Percentiles rank a stretch among this genome's conserved stretches.
These are phyloP conservation scores for Myiozetetes cayanensis DNA, from an alignment of 2,113 vertebrate species.

Conservation along the genomic window DNA sequence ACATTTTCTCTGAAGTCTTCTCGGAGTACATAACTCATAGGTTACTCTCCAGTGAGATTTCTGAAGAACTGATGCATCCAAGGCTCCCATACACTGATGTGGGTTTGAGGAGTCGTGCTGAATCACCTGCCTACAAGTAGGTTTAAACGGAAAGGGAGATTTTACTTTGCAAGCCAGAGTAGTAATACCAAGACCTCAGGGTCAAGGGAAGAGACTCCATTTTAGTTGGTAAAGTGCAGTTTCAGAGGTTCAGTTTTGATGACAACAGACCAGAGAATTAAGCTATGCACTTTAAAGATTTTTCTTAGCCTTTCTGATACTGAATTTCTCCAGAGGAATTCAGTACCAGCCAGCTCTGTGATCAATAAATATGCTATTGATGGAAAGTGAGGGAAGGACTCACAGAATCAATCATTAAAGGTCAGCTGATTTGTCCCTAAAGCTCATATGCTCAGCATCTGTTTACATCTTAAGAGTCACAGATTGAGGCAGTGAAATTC, in stretches of 20 bases:
- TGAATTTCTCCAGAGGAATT: constrained; percentile 46
- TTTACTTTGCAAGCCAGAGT: not conserved
- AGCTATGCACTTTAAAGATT: constrained; percentile 45
- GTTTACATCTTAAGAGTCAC: constrained; percentile 3
- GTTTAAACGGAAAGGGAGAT: not conserved
- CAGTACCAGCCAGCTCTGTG: constrained; percentile 7
- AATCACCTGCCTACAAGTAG: not conserved
- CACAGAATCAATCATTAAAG: constrained; percentile 41
- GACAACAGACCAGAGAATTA: constrained; percentile 34
- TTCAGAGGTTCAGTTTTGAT: constrained; percentile 25
- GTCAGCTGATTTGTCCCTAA: constrained; percentile 40
- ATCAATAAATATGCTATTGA: constrained; percentile 61
- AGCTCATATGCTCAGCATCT: constrained; percentile 17
- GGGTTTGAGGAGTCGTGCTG: not conserved
- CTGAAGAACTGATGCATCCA: not conserved
- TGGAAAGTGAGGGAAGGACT: constrained; percentile 39
- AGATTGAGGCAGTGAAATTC: not conserved
- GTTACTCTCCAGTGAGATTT: not conserved
- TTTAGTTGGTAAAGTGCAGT: constrained; percentile 5
- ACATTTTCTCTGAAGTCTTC: not conserved
- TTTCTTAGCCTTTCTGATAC: constrained; percentile 47
- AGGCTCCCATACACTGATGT: not conserved
- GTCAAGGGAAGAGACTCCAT: not conserved
- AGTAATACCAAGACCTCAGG: not conserved
- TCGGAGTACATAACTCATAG: not conserved